Conservation (phyloP, 1,140 invertebrate species). For the Lordiphosa mommai region DNA sequence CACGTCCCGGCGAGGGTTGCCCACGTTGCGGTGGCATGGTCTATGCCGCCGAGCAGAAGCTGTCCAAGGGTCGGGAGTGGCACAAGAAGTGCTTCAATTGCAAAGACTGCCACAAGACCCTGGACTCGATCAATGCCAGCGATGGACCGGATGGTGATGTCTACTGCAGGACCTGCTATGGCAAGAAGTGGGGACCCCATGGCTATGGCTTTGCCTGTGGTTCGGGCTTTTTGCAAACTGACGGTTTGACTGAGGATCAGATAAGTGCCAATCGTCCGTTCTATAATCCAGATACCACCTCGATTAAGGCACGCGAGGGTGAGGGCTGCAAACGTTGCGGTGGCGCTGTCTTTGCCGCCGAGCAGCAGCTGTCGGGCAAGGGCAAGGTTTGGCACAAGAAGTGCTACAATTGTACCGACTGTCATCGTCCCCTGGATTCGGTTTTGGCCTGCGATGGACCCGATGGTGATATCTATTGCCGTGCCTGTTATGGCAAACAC, state of each 20-base stretch:
- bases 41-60: slow-evolving; percentile 93
- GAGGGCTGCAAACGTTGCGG: slow-evolving; percentile 95
- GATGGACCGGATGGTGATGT: slow-evolving; percentile 94
- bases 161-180: slow-evolving; percentile 85
- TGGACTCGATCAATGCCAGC: slow-evolving; percentile 96
- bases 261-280: slow-evolving; percentile 88
- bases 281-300: slow-evolving; percentile 91
- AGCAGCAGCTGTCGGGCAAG: slow-evolving; percentile 95
- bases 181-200: slow-evolving; percentile 96
- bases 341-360: slow-evolving; percentile 95
- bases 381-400: slow-evolving; percentile 97
- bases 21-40: slow-evolving; percentile 94
- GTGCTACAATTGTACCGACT: slow-evolving; percentile 95
- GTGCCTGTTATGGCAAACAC: slow-evolving; percentile 92
- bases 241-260: slow-evolving; percentile 91
- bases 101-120: slow-evolving; percentile 92
- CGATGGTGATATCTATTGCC: slow-evolving; percentile 93
- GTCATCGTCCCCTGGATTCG: slow-evolving; percentile 96
- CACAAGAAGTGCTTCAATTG: slow-evolving; percentile 99
- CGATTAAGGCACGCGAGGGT: slow-evolving; percentile 91
- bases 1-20: slow-evolving; percentile 91
- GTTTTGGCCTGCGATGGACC: slow-evolving; percentile 93
- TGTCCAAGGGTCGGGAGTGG: slow-evolving; percentile 95
- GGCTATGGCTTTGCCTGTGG: slow-evolving; percentile 97
- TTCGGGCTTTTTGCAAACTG: slow-evolving; percentile 94